phyloP scores from a whole-genome alignment of 92 coral and sea anemone species.

The Porites rus region DNA sequence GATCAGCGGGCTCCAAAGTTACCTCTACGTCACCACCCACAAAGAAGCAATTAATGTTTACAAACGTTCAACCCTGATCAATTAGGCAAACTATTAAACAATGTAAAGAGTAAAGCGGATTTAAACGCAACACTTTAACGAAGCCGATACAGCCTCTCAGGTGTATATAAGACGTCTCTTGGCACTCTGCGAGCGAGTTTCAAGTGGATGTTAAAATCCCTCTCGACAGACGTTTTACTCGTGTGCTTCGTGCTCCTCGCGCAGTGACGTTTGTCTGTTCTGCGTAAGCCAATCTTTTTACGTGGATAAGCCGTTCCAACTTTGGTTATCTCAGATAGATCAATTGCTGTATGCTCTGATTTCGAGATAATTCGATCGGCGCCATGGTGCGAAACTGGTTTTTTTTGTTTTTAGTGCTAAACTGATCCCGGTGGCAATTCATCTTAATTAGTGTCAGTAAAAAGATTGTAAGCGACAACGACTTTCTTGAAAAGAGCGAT shows the following conservation, averaged over 20 bases:
- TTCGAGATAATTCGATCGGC: constrained; percentile 89
- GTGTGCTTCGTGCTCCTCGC: constrained; percentile 3
- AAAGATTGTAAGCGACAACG: constrained; percentile 72
- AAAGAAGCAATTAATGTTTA: constrained; percentile 84
- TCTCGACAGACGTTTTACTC: constrained; percentile 28
- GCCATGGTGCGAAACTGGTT: constrained; percentile 56
- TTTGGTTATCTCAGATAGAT: constrained; percentile 82
- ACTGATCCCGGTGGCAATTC: constrained; percentile 78
- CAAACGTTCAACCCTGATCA: constrained; percentile 72
- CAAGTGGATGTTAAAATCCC: constrained; percentile 40
- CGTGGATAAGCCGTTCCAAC: constrained; percentile 67
- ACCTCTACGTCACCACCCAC: constrained; percentile 90
- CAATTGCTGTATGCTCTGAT: constrained; percentile 86
- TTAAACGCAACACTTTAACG: constrained; percentile 54
- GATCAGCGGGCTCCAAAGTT: constrained; percentile 45
- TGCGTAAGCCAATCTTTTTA: constrained; percentile 68
- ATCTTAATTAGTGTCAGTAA: constrained; percentile 95
- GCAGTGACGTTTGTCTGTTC: constrained; percentile 39
- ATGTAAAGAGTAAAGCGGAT: constrained; percentile 42
- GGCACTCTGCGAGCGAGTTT: background rate
- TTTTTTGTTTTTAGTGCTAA: constrained; percentile 66
- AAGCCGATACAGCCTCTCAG: constrained; percentile 25
- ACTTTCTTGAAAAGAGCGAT: constrained; percentile 24
- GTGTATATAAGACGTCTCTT: constrained; percentile 1
- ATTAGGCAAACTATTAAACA: constrained; percentile 67